phyloP scores from a whole-genome alignment of 2,888 invertebrate species.

The Idaea biselata region DNA sequence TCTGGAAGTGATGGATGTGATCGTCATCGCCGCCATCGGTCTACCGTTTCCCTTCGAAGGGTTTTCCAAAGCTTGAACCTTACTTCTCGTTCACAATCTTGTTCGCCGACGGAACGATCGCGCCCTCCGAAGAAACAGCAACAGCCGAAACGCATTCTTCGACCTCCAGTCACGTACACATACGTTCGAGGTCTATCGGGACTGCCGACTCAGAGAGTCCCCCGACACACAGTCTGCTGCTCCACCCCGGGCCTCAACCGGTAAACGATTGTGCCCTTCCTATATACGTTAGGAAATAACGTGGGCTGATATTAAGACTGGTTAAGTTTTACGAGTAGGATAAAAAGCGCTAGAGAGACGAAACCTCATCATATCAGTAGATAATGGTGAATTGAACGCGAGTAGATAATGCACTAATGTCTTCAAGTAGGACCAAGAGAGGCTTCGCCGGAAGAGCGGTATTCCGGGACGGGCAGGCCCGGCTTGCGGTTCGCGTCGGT shows the following conservation, averaged over 20 bases:
- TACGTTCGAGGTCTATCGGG: slow-evolving; percentile 91
- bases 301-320: slow-evolving; percentile 68
- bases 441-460: slow-evolving; percentile 34
- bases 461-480: slow-evolving; percentile 23
- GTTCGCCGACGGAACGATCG: slow-evolving; percentile 74
- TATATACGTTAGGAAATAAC: slow-evolving; percentile 32
- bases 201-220: slow-evolving; percentile 89
- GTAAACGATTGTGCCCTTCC: slow-evolving; percentile 40
- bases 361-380: slow-evolving; percentile 72
- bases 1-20: slow-evolving; percentile 83
- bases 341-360: slow-evolving; percentile 54
- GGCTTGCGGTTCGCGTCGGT: slow-evolving; percentile 21
- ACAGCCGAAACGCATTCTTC: slow-evolving; percentile 87
- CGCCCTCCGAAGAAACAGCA: slow-evolving; percentile 79
- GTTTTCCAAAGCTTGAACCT: slow-evolving; percentile 86
- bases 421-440: slow-evolving; percentile 65
- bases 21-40: slow-evolving; percentile 70
- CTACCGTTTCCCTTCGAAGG: slow-evolving; percentile 84
- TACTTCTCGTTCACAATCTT: slow-evolving; percentile 83
- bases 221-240: slow-evolving; percentile 75
- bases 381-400: slow-evolving; percentile 46
- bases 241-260: slow-evolving; percentile 63
- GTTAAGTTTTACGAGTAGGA: slow-evolving; percentile 61
- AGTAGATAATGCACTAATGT: slow-evolving; percentile 45
- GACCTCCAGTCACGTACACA: slow-evolving; percentile 89